Conservation (phyloP, 2,113 vertebrate species). For the Phalacrocorax brasilianus region DNA sequence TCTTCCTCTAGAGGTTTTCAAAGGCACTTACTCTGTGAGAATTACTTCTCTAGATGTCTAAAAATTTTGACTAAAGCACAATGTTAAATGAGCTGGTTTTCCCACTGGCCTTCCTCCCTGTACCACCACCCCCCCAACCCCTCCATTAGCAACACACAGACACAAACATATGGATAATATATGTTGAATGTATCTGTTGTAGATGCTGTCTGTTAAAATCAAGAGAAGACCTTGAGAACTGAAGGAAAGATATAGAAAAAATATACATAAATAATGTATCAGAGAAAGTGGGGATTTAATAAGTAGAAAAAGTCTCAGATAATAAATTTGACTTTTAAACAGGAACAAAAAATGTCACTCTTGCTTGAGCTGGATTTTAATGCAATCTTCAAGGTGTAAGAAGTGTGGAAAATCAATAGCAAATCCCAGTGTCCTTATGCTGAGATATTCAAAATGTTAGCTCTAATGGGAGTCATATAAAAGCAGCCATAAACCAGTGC, state of each 20-base stretch:
- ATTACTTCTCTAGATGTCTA: not conserved
- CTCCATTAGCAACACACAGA: not conserved
- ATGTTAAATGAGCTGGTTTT: not conserved
- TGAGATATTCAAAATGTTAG: conserved; percentile 77
- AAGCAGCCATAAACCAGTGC: conserved; percentile 56
- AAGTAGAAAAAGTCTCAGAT: conserved; percentile 61
- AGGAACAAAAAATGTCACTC: conserved; percentile 73
- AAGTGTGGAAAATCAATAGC: conserved; percentile 74
- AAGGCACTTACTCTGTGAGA: not conserved
- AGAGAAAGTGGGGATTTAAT: conserved; percentile 63
- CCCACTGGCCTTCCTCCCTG: not conserved
- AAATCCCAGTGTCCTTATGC: conserved; percentile 71
- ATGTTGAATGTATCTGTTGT: not conserved
- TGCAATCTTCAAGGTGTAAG: conserved; percentile 71
- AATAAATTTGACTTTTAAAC: conserved; percentile 66
- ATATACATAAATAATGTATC: conserved; percentile 54
- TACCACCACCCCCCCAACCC: not conserved
- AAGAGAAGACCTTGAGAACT: conserved; percentile 40
- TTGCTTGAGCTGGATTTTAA: conserved; percentile 71
- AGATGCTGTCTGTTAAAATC: not conserved
- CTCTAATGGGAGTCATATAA: conserved; percentile 67
- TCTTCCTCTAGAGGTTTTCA: not conserved
- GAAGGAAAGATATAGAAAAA: conserved; percentile 41
- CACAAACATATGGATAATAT: not conserved
- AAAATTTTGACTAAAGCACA: not conserved